Evolutionary conservation across 2,797 vertebrate genomes (phyloP).

Genomic region (Sebastolobus alascanus): DNA sequence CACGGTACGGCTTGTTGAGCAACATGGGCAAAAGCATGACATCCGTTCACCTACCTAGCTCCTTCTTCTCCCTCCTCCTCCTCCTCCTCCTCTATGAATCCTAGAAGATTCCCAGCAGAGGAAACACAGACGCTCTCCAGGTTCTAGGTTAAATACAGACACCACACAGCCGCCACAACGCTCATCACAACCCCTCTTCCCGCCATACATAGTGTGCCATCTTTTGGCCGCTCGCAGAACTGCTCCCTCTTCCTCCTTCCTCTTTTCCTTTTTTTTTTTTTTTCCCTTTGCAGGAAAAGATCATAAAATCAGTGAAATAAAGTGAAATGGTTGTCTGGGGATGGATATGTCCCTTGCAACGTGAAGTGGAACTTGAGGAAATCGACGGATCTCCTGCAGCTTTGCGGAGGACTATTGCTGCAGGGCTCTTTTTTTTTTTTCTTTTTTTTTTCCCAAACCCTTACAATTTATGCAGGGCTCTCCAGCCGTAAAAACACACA

Average conservation of each 20-base stretch:
- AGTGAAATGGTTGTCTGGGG: conserved; percentile 79
- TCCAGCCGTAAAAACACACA: conserved; percentile 71
- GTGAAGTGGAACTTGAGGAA: conserved; percentile 81
- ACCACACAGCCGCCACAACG: conserved; percentile 57
- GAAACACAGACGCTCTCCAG: conserved; percentile 78
- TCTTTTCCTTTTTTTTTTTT: not conserved
- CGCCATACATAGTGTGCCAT: conserved; percentile 84
- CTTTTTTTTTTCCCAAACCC: conserved; percentile 42
- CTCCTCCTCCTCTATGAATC: conserved; percentile 62
- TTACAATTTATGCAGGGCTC: conserved; percentile 74
- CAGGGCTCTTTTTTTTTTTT: conserved; percentile 41
- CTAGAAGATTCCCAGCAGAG: conserved; percentile 81
- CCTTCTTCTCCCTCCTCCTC: conserved; percentile 63
- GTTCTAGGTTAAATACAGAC: conserved; percentile 83
- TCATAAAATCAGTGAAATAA: conserved; percentile 81
- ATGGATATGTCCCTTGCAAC: conserved; percentile 77
- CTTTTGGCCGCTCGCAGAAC: conserved; percentile 80
- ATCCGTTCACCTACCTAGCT: conserved; percentile 74
- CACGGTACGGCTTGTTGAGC: conserved; percentile 67
- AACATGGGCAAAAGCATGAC: conserved; percentile 70
- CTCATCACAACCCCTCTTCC: conserved; percentile 48
- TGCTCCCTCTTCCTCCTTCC: conserved; percentile 28
- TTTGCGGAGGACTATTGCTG: conserved; percentile 69
- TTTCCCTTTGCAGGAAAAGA: conserved; percentile 55
- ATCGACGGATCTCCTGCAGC: conserved; percentile 74